Evolutionary conservation across 2,797 vertebrate species (phyloP), one percentile per base, ranked within the genome.

Genomic region (Falco cherrug): DNA sequence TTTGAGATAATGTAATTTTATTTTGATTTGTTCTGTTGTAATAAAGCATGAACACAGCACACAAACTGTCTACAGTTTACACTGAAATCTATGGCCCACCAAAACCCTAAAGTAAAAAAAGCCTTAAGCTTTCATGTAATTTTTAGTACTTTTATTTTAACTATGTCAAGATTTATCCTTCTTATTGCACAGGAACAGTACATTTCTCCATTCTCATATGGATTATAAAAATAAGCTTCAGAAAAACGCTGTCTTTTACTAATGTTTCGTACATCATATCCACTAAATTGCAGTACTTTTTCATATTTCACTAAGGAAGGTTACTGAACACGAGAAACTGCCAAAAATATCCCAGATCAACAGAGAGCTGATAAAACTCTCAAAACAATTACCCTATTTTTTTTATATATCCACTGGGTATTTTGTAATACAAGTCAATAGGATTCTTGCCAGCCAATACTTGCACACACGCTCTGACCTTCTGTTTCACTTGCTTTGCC

Each of bases 361-460:
- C 95, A 90, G 83, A 95, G 90, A 70, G 74, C 74, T 87, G 91
- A 94, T 90, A 94, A 93, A 97, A 95, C 48, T 91, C 95, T 95
- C 96, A 87, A 84, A 95, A 96, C 94, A 96, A 96, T 95, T 97
- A 95, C 88, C 95, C 93, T 93, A 94, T 80, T 93, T 95, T 95
- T 96, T 88, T 82, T 82, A 60, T 75, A 83, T 31, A 50, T 70
- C 93, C 93, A 64, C 70, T 74, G 90, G 93, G 94, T 95, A 84
- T 95, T 97, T 82, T 70, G 73, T 83, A 82, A 74, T 17, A 87
- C 43, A 76, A 78, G 83, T 74, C 70, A 73, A 68, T n/a, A 83
- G 56, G 45, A 90, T n/a, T 78, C 67, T 51, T 94, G 89, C 90
- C 90, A 95, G 77, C 74, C 83, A 83, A 35, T 87, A 79, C 65